Base-by-base conservation (phyloP, 2,888 invertebrate species). In the Lottia scabra region DNA sequence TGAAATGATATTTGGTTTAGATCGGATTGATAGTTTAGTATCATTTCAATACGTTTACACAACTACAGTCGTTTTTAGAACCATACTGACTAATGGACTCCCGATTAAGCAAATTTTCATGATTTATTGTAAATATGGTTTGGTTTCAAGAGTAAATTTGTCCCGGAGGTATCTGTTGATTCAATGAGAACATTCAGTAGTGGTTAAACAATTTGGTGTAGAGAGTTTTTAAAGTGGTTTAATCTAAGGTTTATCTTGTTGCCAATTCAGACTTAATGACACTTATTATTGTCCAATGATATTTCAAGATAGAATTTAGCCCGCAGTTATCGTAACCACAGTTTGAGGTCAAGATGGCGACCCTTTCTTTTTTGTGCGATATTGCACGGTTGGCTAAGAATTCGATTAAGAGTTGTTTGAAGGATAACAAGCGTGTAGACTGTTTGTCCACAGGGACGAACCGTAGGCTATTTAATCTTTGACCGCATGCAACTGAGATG, bases 251-350 rank as follows among this genome's bases (percentile, higher is more conserved):
- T 56, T 56, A 56, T 56, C 56, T 23, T 56, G 56, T 56, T 56
- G 19, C 19, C 23, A 23, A 56, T 56, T 23, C 56, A 56, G 56
- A 56, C 56, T 56, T 56, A 56, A 56, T 56, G 56, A 56, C 56
- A 56, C 56, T 56, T 56, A 56, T 56, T 56, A 56, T 56, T 56
- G 56, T 56, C 56, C 56, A 56, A 56, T 56, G 56, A 56, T 56
- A 56, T 56, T 19, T 3, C 56, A 23, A 56, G 56, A 56, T 56
- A 23, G 19, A 56, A 56, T 56, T 56, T 56, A 56, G 56, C 56
- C 56, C 56, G 23, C 19, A 56, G 56, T 23, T 23, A 56, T 56
- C 23, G 19, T 56, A 56, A 56, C 56, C 56, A 23, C 15, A 23
- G 56, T 56, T 56, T 23, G 13, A 56, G 56, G 56, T 23, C 23